Percentiles rank a stretch among this genome's conserved stretches.
Evolutionary conservation across 2,888 invertebrate species (phyloP).

Genomic region (Caenorhabditis sinica): DNA sequence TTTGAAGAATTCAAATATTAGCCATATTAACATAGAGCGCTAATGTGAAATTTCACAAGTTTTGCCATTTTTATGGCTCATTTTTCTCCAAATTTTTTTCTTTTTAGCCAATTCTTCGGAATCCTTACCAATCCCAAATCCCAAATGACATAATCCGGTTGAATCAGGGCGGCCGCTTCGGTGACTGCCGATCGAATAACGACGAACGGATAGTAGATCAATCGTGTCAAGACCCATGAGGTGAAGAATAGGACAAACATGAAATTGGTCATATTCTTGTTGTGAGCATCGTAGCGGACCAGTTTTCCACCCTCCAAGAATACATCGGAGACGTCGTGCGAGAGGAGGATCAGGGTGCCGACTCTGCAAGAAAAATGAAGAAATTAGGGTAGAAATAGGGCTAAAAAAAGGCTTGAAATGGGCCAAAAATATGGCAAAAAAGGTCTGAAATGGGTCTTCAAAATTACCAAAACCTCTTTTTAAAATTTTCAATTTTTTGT

Average conservation of each 20-base stretch:
- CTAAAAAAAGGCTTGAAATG: too few species aligned
- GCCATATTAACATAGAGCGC: too few species aligned
- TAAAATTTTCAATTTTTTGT: too few species aligned
- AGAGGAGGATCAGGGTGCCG: slow-evolving; percentile 84
- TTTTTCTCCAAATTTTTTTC: not conserved
- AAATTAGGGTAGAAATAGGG: too few species aligned
- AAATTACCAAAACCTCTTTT: too few species aligned
- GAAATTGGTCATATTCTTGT: slow-evolving; percentile 72
- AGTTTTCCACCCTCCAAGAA: slow-evolving; percentile 84
- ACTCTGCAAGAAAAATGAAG: slow-evolving; percentile 68
- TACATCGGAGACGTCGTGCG: slow-evolving; percentile 85
- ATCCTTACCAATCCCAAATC: slow-evolving; percentile 65
- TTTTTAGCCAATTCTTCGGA: slow-evolving; percentile 6
- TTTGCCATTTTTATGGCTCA: not conserved
- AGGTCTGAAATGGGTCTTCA: too few species aligned
- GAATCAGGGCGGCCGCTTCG: slow-evolving; percentile 80
- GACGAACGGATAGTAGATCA: slow-evolving; percentile 80
- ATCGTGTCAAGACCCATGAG: slow-evolving; percentile 79
- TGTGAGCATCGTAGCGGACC: slow-evolving; percentile 76
- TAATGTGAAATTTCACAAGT: too few species aligned
- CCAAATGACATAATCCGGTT: slow-evolving; percentile 79
- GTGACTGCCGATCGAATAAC: slow-evolving; percentile 77
- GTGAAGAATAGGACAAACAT: slow-evolving; percentile 78
- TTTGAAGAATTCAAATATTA: too few species aligned
- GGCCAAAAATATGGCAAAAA: too few species aligned